These are phyloP conservation scores for Drosophila suzukii DNA, from an alignment of 1,140 invertebrate genomes.

Conservation along the genomic window DNA sequence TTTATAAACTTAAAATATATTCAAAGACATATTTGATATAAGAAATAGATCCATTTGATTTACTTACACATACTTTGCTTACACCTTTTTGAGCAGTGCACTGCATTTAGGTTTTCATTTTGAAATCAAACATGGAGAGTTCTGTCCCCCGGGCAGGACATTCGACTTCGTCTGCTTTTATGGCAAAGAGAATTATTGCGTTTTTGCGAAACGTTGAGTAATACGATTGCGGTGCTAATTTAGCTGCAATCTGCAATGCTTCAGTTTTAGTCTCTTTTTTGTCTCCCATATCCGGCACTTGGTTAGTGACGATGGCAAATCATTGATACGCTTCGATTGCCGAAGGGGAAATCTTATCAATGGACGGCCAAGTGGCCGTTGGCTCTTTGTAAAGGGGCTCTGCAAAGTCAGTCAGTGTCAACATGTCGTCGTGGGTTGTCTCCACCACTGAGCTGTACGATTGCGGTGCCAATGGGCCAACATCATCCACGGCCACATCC, in stretches of 20 bases:
- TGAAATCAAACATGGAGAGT: slow-evolving; percentile 4
- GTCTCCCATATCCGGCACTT: slow-evolving; percentile 17
- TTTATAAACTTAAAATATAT: not conserved
- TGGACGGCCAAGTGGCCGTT: slow-evolving; percentile 22
- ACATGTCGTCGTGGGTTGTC: slow-evolving; percentile 70
- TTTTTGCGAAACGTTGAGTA: slow-evolving; percentile 17
- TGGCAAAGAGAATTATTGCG: slow-evolving; percentile 11
- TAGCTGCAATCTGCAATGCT: slow-evolving; percentile 19
- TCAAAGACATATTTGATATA: no score
- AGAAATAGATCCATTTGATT: no score
- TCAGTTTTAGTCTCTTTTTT: not conserved
- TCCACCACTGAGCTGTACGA: slow-evolving; percentile 56
- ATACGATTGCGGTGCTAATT: slow-evolving; percentile 18
- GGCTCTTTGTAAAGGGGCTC: slow-evolving; percentile 11
- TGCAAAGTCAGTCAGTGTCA: slow-evolving; percentile 57
- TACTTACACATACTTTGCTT: not conserved
- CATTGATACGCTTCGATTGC: slow-evolving; percentile 38
- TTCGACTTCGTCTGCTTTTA: slow-evolving; percentile 1
- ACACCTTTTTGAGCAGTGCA: slow-evolving; percentile 3
- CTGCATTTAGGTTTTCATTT: slow-evolving; percentile 9
- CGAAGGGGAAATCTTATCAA: slow-evolving; percentile 68
- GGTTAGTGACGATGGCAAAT: slow-evolving; percentile 3
- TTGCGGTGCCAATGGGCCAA: slow-evolving; percentile 15
- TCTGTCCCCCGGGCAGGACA: not conserved
- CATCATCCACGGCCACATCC: slow-evolving; percentile 3